phyloP scores from a whole-genome alignment of 2,888 invertebrate species.

The Plagiodera versicolora region DNA sequence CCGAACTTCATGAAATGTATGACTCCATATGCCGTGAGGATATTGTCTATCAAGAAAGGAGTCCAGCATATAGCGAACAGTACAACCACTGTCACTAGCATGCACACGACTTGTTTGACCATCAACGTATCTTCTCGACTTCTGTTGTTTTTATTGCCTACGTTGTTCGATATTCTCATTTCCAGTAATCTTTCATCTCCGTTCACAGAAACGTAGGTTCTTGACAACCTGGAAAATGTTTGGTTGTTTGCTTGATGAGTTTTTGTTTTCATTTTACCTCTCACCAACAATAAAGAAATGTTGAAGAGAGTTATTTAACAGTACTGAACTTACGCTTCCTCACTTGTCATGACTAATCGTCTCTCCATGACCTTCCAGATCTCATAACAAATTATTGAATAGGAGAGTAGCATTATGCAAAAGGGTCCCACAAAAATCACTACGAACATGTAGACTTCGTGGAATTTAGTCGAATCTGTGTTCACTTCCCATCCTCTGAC shows the following conservation, averaged over 20 bases:
- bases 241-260: too few relatives aligned
- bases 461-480: slow-evolving; percentile 56
- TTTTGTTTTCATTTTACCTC: too few relatives aligned
- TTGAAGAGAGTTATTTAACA: too few relatives aligned
- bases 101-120: slow-evolving; percentile 68
- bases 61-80: slow-evolving; percentile 72
- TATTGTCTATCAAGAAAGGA: slow-evolving; percentile 66
- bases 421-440: slow-evolving; percentile 66
- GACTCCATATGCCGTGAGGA: slow-evolving; percentile 64
- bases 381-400: slow-evolving; percentile 66
- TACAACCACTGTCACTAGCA: slow-evolving; percentile 70
- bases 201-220: slow-evolving; percentile 25
- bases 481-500: slow-evolving; percentile 58
- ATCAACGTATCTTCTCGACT: slow-evolving; percentile 43
- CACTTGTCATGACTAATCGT: slow-evolving; percentile 61
- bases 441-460: slow-evolving; percentile 66
- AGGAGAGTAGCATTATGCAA: slow-evolving; percentile 66
- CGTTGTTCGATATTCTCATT: slow-evolving; percentile 18
- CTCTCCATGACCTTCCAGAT: slow-evolving; percentile 65
- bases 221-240: slow-evolving; percentile 31
- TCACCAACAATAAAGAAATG: too few relatives aligned
- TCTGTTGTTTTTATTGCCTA: not conserved
- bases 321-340: slow-evolving; percentile 57
- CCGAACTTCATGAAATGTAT: slow-evolving; percentile 59
- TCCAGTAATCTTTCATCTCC: not conserved